Evolutionary conservation across 2,888 invertebrate genomes (phyloP), one percentile per base, ranked within the genome.

Genomic region (Girardia tigrina): DNA sequence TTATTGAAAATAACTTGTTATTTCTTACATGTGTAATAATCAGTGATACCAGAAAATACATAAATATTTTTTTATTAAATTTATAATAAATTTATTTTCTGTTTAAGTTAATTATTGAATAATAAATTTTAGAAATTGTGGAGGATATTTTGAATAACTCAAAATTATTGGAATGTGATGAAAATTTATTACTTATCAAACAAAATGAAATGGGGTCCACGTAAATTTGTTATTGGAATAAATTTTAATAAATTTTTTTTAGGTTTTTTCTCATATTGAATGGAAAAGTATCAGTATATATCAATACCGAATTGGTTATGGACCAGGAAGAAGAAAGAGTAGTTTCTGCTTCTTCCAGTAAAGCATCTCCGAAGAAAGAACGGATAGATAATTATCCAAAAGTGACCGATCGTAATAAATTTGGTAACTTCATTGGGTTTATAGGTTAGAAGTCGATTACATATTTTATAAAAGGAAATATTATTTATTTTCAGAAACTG

Each of bases 201-300:
- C 56, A 56, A 23, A 56, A 56, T 56, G 56, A 56, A 56, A 20
- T 56, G 56, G 56, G 56, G 23, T 56, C 56, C n/a, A 56, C 56
- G 56, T 56, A 56, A 12, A 20, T 12, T 56, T 8, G 36, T 56
- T n/a, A 56, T 56, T 56, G 16, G 28, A n/a, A 1, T 26, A 28
- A 69, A 0, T 29, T 74, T 20, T 56, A 56, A 56, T 56, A 8
- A 56, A 20, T 56, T 56, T 16, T 26, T 69, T 76, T 6, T 78
- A 83, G 83, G 74, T 83, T 83, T 78, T 83, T 80, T 78, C 82
- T 83, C 72, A 80, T 83, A 27, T 78, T 83, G 36, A 81, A 79
- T 56, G 83, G 83, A 0, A 78, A 78, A 0, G 82, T 83, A 0
- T 80, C 81, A 8, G 81, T 83, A 72, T 81, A 81, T 77, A 82